Conservation (phyloP, 2,797 vertebrate species). For the Chromobotia macracanthus region DNA sequence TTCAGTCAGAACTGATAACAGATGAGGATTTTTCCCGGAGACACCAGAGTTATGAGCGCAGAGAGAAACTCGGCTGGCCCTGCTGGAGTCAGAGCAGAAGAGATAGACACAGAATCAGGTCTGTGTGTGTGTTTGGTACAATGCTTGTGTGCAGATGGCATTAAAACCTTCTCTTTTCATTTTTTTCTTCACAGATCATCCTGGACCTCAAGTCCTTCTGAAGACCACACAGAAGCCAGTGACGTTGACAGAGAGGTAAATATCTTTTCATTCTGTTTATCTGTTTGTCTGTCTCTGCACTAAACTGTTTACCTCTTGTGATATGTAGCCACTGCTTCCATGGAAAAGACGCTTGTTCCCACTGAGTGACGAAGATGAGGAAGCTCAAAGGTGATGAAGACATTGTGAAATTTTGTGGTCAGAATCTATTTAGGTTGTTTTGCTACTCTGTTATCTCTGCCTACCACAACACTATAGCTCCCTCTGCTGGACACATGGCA, state of each 20-base stretch:
- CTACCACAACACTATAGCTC: conserved; percentile 44
- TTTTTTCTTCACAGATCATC: neutral
- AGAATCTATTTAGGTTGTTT: neutral
- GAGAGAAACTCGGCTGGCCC: conserved; percentile 82
- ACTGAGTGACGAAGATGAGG: conserved; percentile 72
- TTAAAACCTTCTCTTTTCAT: neutral
- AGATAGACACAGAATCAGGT: conserved; percentile 82
- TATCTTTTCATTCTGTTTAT: too few species aligned
- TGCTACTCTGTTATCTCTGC: neutral
- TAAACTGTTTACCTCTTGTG: neutral
- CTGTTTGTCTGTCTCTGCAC: conserved; percentile 4
- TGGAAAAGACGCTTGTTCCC: conserved; percentile 83
- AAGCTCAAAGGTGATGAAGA: conserved; percentile 69
- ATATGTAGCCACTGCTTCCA: conserved; percentile 49
- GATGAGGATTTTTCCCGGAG: conserved; percentile 81
- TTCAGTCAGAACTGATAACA: conserved; percentile 83
- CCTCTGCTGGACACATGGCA: conserved; percentile 61
- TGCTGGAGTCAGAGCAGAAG: conserved; percentile 82
- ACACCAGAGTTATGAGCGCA: conserved; percentile 81
- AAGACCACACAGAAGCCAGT: conserved; percentile 7
- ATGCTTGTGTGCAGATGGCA: neutral
- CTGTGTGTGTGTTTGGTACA: conserved; percentile 49
- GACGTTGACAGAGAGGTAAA: conserved; percentile 32
- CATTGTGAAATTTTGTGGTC: too few species aligned
- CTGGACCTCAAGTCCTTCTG: neutral